Conservation (phyloP, 2,888 invertebrate genomes). For the Schizaphis graminum region DNA sequence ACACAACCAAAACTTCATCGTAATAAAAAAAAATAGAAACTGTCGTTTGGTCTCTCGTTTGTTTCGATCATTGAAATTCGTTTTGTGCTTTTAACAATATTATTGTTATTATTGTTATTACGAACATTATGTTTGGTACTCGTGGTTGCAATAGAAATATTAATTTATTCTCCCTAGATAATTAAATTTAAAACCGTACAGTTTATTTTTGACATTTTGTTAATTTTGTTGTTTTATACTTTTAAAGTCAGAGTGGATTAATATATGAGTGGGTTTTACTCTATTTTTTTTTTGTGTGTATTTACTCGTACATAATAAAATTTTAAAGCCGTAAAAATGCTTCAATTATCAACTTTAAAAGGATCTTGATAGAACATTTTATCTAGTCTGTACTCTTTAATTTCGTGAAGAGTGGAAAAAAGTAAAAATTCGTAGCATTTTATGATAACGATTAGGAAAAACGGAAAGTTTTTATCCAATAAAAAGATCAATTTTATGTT, state of each 20-base stretch:
- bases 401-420: not conserved
- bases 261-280: not conserved
- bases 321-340: not conserved
- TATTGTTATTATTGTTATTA: not conserved
- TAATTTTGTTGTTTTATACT: not conserved
- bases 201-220: not conserved
- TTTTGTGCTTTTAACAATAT: conserved; percentile 18
- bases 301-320: too few species aligned
- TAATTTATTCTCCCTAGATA: not conserved
- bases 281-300: not conserved
- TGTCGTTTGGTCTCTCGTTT: not conserved
- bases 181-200: not conserved
- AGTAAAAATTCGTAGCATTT: not conserved
- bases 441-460: not conserved
- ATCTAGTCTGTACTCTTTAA: not conserved
- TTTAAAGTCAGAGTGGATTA: not conserved
- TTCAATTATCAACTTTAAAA: not conserved
- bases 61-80: conserved; percentile 32
- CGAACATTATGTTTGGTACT: not conserved
- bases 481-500: not conserved
- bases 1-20: conserved; percentile 26
- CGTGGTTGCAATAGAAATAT: not conserved
- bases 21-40: not conserved
- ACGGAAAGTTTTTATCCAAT: not conserved
- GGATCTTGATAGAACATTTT: not conserved